phyloP scores from a whole-genome alignment of 30 jellyfish, hydroid and myxozoan species.

The Aurelia coerulea region DNA sequence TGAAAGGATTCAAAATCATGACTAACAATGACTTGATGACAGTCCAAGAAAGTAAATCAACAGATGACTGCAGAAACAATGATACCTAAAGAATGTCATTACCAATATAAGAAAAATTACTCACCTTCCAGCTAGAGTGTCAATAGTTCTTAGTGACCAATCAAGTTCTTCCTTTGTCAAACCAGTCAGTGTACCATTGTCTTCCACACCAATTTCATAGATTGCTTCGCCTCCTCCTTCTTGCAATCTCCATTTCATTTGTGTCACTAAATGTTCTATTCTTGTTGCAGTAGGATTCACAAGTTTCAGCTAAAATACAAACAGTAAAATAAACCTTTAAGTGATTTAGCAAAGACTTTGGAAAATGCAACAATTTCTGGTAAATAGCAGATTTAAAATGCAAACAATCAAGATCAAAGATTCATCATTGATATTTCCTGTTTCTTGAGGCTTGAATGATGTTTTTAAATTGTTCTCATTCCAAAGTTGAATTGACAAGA shows the following conservation, averaged over 20 bases:
- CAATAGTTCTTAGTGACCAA: constrained; percentile 79
- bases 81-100: too few species aligned
- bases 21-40: too few species aligned
- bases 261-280: constrained; percentile 92
- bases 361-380: too few species aligned
- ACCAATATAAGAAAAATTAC: not conserved
- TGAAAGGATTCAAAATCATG: too few species aligned
- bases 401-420: too few species aligned
- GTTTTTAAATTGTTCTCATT: too few species aligned
- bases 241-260: constrained; percentile 96
- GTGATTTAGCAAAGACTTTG: not conserved
- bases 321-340: not conserved
- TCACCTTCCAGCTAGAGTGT: constrained; percentile 83
- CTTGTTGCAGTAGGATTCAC: constrained; percentile 86
- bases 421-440: too few species aligned
- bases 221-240: constrained; percentile 98
- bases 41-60: too few species aligned
- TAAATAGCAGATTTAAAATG: too few species aligned
- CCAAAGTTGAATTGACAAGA: too few species aligned
- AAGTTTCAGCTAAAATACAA: constrained; percentile 76
- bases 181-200: constrained; percentile 89
- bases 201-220: constrained; percentile 98
- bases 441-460: too few species aligned
- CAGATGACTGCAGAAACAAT: too few species aligned
- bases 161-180: constrained; percentile 88